Percentiles rank a stretch among this genome's conserved stretches.
Evolutionary conservation across 1,140 invertebrate genomes (phyloP).

Genomic region (Alviniconcha marisindica): DNA sequence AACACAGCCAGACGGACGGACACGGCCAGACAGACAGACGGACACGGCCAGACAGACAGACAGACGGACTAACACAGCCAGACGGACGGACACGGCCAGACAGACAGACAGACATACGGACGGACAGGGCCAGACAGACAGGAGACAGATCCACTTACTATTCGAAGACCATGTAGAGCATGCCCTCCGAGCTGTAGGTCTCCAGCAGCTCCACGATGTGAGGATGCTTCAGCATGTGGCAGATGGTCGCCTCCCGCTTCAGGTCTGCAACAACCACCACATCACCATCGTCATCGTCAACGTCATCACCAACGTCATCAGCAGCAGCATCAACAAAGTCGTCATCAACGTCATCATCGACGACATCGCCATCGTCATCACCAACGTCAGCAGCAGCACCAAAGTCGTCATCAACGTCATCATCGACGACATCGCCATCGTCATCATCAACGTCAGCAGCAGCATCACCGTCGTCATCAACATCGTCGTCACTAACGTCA

Average conservation of each 20-base stretch:
- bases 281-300: conserved; percentile 13
- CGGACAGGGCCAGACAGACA: conserved; percentile 30
- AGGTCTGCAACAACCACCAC: conserved; percentile 82
- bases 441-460: conserved; percentile 29
- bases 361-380: neutral
- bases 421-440: conserved; percentile 35
- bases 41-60: neutral
- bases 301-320: conserved; percentile 18
- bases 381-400: neutral
- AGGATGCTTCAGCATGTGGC: conserved; percentile 98
- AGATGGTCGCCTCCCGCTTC: conserved; percentile 98
- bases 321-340: neutral
- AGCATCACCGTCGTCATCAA: neutral
- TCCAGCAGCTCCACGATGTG: conserved; percentile 98
- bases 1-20: neutral
- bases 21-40: neutral
- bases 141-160: conserved; percentile 89
- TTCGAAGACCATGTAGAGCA: conserved; percentile 99
- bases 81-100: conserved; percentile 30
- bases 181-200: conserved; percentile 98
- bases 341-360: neutral
- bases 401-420: neutral
- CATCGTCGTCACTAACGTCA: conserved; percentile 7
- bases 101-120: conserved; percentile 38
- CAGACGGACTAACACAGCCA: conserved; percentile 1